phyloP scores from a whole-genome alignment of 2,113 vertebrate genomes.

The Chunga burmeisteri region DNA sequence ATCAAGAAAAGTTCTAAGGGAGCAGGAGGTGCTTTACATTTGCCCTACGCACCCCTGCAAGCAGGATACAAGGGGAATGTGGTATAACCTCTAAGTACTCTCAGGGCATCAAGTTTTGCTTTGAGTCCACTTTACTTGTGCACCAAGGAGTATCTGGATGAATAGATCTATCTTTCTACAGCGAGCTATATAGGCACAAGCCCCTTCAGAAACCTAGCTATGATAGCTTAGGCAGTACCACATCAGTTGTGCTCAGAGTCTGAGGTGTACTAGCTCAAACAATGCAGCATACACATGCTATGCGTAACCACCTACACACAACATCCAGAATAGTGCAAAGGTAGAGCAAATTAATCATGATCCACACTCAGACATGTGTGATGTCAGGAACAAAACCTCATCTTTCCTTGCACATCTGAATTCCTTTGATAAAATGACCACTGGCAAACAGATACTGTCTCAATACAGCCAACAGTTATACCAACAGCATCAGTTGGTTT shows the following conservation, averaged over 20 bases:
- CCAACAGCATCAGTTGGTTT: background rate
- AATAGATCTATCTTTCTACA: background rate
- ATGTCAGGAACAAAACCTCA: background rate
- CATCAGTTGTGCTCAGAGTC: no score
- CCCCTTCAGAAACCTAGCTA: background rate
- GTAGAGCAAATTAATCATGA: background rate
- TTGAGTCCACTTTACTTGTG: no score
- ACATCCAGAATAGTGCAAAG: background rate
- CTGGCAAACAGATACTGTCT: background rate
- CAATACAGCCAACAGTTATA: background rate
- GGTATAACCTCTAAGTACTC: background rate
- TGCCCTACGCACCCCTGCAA: background rate
- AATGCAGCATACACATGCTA: rapidly evolving
- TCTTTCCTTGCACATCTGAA: background rate
- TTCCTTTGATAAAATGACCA: background rate
- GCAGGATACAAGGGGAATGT: background rate
- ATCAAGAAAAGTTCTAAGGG: background rate
- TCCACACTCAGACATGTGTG: no score
- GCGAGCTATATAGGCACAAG: background rate
- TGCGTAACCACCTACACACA: background rate
- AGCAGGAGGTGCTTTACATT: background rate
- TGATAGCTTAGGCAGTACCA: background rate
- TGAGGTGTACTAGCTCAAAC: background rate
- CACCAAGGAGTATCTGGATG: background rate
- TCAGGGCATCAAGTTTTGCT: background rate